Conservation (phyloP, 1,140 invertebrate species). For the Doryteuthis pealeii region DNA sequence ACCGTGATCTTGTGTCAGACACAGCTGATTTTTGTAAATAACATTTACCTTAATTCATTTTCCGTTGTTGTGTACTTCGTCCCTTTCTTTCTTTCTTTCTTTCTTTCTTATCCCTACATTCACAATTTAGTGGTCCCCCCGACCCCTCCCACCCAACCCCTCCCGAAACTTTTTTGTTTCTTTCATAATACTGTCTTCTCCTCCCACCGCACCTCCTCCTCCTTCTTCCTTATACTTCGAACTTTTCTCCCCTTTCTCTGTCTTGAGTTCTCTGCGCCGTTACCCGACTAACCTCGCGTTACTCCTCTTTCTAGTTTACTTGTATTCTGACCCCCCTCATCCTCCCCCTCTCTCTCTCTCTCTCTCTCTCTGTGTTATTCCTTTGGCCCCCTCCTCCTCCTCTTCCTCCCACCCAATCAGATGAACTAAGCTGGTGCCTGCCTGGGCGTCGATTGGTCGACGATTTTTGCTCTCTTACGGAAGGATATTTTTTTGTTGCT, state of each 20-base stretch:
- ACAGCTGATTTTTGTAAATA: no score
- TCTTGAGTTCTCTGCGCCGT: background rate
- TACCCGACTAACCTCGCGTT: background rate
- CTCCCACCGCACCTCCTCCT: no score
- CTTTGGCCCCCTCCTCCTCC: background rate
- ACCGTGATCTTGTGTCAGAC: no score
- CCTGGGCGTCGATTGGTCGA: background rate
- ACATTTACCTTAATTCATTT: no score
- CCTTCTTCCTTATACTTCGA: no score
- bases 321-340: background rate
- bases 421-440: background rate
- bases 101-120: background rate
- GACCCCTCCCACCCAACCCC: background rate
- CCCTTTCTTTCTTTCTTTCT: background rate
- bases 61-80: no score
- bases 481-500: no score
- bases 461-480: no score
- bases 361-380: background rate
- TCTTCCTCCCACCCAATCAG: background rate
- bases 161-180: no score
- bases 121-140: no score
- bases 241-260: background rate
- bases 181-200: background rate
- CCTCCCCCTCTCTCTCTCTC: background rate
- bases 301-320: background rate